Conservation (phyloP, 2,113 vertebrate genomes). For the Gavialis gangeticus region DNA sequence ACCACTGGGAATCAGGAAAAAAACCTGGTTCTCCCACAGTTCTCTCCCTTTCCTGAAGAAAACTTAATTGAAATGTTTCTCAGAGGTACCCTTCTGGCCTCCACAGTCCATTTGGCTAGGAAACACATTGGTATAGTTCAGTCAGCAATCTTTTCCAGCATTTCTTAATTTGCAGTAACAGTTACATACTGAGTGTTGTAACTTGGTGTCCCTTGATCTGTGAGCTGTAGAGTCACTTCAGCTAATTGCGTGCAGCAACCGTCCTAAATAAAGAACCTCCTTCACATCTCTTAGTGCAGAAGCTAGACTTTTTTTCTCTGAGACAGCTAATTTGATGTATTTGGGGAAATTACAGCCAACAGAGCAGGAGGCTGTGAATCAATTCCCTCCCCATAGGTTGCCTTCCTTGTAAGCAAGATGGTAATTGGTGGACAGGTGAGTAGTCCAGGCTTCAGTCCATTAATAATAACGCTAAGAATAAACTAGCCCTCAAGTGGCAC, state of each 20-base stretch:
- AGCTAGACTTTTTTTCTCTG: background rate
- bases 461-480: background rate
- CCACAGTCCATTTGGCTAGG: conserved; percentile 16
- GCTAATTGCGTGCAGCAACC: background rate
- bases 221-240: background rate
- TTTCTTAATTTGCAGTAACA: background rate
- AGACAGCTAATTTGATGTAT: background rate
- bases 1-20: no score
- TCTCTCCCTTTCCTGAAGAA: background rate
- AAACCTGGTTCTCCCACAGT: background rate
- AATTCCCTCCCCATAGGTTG: background rate
- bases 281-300: background rate
- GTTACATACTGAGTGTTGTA: background rate
- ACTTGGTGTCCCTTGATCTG: background rate
- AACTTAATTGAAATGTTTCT: background rate
- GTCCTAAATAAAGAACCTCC: background rate
- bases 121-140: background rate
- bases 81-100: background rate
- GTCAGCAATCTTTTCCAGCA: background rate
- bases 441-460: background rate
- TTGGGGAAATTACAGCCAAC: background rate
- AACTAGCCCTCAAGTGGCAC: background rate
- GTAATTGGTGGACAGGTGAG: background rate
- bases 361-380: background rate
- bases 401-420: background rate